These are phyloP conservation scores for Engraulis encrasicolus DNA, from an alignment of 2,113 vertebrate species.

Conservation along the genomic window DNA sequence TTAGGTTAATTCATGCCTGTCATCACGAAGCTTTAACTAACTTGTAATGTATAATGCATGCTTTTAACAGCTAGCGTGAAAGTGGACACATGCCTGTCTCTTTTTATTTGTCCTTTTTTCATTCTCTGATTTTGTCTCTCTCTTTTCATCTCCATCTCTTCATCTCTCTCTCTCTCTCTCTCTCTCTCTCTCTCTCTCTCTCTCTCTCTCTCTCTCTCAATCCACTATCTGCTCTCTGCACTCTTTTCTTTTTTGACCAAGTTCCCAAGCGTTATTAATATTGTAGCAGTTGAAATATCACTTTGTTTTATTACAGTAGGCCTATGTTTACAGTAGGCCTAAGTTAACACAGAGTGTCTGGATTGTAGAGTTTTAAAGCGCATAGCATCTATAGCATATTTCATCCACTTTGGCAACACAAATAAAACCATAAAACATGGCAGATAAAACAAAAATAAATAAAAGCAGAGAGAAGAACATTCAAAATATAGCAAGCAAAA, in stretches of 20 bases:
- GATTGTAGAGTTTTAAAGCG: no score
- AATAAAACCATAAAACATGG: no score
- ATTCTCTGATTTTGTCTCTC: constrained; percentile 40
- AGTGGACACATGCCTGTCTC: neutral
- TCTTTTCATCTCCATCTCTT: constrained; percentile 34
- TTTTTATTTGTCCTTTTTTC: neutral
- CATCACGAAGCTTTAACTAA: constrained; percentile 1
- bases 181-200: neutral
- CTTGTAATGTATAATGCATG: neutral
- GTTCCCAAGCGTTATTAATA: neutral
- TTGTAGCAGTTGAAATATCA: neutral
- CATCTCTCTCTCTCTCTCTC: neutral
- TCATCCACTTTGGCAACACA: no score
- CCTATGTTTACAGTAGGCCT: no score
- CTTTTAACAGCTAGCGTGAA: neutral
- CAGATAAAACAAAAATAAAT: no score
- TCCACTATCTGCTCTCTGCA: neutral
- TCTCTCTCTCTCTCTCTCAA: constrained; percentile 3
- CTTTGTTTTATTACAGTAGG: neutral
- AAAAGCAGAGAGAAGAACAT: no score
- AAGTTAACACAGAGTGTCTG: no score
- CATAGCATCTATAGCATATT: no score
- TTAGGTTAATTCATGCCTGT: neutral
- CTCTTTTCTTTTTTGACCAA: neutral
- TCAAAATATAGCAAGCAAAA: no score